phyloP scores from a whole-genome alignment of 2,113 vertebrate species.

The Campylomormyrus numenius region DNA sequence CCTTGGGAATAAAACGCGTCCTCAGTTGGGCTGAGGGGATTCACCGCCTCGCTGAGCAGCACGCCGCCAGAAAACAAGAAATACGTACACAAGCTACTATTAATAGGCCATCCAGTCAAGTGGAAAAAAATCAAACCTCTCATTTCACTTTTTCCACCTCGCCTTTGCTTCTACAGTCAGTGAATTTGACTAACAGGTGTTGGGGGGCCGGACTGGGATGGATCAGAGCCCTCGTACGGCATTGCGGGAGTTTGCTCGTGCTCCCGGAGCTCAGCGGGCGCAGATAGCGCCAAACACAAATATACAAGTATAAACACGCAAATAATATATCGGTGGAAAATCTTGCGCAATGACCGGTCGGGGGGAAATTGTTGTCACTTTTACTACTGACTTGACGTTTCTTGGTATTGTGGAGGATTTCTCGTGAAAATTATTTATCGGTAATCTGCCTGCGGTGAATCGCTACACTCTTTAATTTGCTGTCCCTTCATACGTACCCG shows the following conservation, averaged over 20 bases:
- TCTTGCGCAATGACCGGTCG: background rate
- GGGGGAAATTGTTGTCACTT: background rate
- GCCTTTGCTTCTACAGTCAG: background rate
- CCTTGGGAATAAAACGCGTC: background rate
- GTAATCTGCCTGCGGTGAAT: background rate
- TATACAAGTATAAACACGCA: background rate
- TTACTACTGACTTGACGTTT: background rate
- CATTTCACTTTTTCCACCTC: conserved; percentile 55
- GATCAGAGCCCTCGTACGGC: background rate
- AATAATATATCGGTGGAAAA: background rate
- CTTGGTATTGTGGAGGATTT: background rate
- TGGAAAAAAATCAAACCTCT: conserved; percentile 50
- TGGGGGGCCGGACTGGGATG: background rate
- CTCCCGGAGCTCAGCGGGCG: background rate
- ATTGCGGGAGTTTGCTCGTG: background rate
- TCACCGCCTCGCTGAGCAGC: background rate
- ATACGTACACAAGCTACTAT: conserved; percentile 26
- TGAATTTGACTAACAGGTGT: background rate
- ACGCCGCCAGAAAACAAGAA: conserved; percentile 47
- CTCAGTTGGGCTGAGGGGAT: background rate
- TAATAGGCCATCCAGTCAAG: conserved; percentile 30
- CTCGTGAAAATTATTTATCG: background rate
- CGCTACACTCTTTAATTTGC: background rate
- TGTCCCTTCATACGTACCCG: background rate
- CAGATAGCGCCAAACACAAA: background rate